These are phyloP conservation scores for Trochalopteron elliotii DNA, from an alignment of 2,113 vertebrate genomes.

Conservation along the genomic window DNA sequence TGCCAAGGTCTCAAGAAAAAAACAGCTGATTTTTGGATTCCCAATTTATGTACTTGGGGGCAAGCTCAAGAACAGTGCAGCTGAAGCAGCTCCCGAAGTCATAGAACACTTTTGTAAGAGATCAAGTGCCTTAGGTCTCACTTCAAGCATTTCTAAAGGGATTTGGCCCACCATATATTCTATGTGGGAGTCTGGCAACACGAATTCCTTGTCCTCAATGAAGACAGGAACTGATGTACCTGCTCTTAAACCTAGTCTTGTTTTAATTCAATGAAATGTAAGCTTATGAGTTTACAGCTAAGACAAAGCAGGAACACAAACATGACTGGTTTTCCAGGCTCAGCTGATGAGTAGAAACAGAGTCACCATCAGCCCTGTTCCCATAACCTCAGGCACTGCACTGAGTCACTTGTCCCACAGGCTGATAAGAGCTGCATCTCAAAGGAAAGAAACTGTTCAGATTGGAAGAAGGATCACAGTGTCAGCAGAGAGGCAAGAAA, in stretches of 20 bases:
- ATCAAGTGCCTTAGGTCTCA: background rate
- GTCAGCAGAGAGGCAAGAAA: background rate
- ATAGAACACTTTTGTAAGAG: background rate
- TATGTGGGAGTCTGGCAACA: background rate
- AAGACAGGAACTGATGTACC: background rate
- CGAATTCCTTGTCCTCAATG: background rate
- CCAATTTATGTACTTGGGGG: background rate
- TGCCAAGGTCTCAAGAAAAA: background rate
- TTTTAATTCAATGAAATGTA: background rate
- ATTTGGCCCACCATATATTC: background rate
- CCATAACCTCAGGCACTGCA: background rate
- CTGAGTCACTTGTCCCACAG: conserved; percentile 4
- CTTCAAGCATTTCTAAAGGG: background rate
- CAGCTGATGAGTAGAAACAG: background rate
- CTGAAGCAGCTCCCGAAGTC: background rate
- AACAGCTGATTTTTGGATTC: background rate
- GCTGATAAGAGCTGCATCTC: background rate
- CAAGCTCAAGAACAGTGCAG: background rate
- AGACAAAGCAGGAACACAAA: background rate
- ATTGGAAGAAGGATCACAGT: background rate
- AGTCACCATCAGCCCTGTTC: background rate
- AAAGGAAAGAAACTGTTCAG: background rate
- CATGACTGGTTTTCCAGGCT: background rate
- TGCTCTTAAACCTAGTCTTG: background rate
- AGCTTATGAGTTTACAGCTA: background rate